These are phyloP conservation scores for Drosophila bunnanda DNA, from an alignment of 2,888 invertebrate genomes.

Conservation along the genomic window DNA sequence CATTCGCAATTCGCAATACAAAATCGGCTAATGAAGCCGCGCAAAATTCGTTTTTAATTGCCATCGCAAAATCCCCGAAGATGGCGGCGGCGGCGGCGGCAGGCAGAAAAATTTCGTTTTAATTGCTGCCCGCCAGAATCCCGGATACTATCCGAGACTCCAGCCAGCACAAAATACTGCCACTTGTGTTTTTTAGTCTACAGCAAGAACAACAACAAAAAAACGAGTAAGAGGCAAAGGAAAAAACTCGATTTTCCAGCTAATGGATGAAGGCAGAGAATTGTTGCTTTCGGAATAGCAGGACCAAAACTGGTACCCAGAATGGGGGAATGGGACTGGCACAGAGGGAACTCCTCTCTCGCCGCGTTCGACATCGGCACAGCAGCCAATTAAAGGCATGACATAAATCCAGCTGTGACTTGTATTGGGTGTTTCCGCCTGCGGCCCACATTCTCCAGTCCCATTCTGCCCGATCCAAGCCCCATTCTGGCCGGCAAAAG, in stretches of 20 bases:
- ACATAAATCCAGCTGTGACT: constrained; percentile 85
- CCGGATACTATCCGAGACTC: constrained; percentile 19
- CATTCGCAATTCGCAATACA: constrained; percentile 30
- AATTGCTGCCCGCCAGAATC: constrained; percentile 63
- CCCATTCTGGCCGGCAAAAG: constrained; percentile 49
- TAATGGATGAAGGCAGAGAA: constrained; percentile 70
- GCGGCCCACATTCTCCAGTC: constrained; percentile 75
- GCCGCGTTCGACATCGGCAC: constrained; percentile 64
- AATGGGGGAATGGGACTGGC: constrained; percentile 25
- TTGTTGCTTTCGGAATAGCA: constrained; percentile 48
- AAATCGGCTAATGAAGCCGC: constrained; percentile 73
- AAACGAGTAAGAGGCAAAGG: background rate
- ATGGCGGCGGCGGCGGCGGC: constrained; percentile 55
- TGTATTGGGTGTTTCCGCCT: constrained; percentile 85
- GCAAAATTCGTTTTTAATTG: constrained; percentile 81
- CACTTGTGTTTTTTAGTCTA: constrained; percentile 73
- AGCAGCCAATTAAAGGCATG: constrained; percentile 85
- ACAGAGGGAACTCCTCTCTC: constrained; percentile 10
- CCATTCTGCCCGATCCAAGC: constrained; percentile 25
- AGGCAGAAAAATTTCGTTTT: constrained; percentile 77
- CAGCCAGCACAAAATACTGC: constrained; percentile 52
- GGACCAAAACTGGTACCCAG: constrained; percentile 24
- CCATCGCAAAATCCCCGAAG: constrained; percentile 72
- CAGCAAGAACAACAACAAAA: constrained; percentile 28
- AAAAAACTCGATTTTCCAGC: constrained; percentile 76